phyloP scores from a whole-genome alignment of 2,888 invertebrate species.

The Drosophila leonis region DNA sequence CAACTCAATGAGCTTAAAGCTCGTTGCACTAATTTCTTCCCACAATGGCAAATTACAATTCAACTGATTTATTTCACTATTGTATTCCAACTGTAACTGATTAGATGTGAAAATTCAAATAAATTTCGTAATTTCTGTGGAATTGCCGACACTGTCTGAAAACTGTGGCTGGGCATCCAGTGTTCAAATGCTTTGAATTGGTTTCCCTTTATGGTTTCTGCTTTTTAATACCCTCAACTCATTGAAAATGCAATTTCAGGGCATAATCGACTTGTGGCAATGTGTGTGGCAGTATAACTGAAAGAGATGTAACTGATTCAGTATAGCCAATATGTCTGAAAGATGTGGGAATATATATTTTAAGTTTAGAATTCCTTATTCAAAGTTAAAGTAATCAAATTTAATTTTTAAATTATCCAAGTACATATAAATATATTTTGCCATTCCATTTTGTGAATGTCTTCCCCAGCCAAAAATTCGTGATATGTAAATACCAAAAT shows the following conservation, averaged over 20 bases:
- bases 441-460: not conserved
- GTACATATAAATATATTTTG: not conserved
- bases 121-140: conserved; percentile 10
- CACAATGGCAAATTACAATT: not conserved
- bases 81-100: not conserved
- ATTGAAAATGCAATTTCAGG: not conserved
- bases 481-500: not conserved
- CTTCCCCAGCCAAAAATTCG: not conserved
- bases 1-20: not conserved
- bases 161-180: conserved; percentile 3
- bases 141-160: conserved; percentile 16
- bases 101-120: conserved; percentile 8
- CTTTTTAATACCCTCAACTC: not conserved
- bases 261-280: not conserved
- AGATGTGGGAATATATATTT: not conserved
- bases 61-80: not conserved
- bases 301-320: not conserved
- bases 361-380: not conserved
- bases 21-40: not conserved
- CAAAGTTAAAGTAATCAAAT: not conserved
- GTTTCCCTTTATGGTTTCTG: conserved; percentile 27
- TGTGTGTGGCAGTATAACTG: not conserved
- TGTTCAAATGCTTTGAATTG: conserved; percentile 14
- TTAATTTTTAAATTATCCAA: not conserved
- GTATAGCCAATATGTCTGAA: not conserved